Percentiles rank a stretch among this genome's conserved stretches.
phyloP scores from a whole-genome alignment of 23 tunicate species.

The Styela clava region DNA sequence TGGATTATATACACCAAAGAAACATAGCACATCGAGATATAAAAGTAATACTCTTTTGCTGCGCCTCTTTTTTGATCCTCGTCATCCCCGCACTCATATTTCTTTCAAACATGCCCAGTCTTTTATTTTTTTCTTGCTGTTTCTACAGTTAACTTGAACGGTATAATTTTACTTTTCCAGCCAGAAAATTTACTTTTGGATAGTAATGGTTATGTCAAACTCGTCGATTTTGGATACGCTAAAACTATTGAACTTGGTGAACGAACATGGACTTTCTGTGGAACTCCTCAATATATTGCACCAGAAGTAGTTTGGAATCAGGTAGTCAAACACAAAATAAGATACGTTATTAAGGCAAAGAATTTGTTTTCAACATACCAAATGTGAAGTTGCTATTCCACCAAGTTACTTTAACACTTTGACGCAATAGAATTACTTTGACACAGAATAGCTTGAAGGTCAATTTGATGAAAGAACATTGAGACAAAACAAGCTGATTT shows the following conservation, averaged over 20 bases:
- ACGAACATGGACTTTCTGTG: slow-evolving; percentile 98
- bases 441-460: no score
- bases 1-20: slow-evolving; percentile 80
- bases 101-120: no score
- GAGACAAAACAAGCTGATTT: no score
- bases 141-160: no score
- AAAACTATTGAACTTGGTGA: slow-evolving; percentile 74
- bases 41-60: slow-evolving; percentile 60
- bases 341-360: no score
- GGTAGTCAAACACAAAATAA: slow-evolving; percentile 21
- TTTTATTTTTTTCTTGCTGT: no score
- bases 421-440: not conserved
- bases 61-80: not conserved
- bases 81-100: no score
- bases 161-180: slow-evolving; percentile 38
- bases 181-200: slow-evolving; percentile 95
- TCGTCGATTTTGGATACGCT: slow-evolving; percentile 96
- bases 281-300: slow-evolving; percentile 98
- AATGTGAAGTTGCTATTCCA: not conserved
- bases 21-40: slow-evolving; percentile 78
- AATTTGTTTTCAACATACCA: not conserved
- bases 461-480: no score
- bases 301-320: slow-evolving; percentile 89
- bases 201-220: slow-evolving; percentile 75
- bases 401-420: not conserved